phyloP scores from a whole-genome alignment of 1,140 invertebrate species.

The Cotesia typhae region DNA sequence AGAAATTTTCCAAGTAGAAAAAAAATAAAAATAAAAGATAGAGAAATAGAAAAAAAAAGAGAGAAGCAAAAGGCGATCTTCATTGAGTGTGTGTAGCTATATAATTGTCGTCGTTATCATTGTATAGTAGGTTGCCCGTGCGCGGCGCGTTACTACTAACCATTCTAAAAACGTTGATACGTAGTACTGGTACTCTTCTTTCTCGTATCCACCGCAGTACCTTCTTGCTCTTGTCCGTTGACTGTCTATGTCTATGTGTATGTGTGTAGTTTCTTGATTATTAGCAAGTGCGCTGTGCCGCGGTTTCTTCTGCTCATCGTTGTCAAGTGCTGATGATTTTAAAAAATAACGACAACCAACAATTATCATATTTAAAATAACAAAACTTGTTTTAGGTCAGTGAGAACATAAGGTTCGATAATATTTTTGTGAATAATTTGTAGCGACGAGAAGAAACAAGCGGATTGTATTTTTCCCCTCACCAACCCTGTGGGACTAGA shows the following conservation, averaged over 20 bases:
- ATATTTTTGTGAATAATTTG: not conserved
- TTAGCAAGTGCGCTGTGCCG: slow-evolving; percentile 19
- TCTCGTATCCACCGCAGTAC: slow-evolving; percentile 14
- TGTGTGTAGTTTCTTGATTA: slow-evolving; percentile 15
- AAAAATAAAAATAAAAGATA: not conserved
- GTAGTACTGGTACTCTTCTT: not conserved
- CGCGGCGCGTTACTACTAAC: slow-evolving; percentile 43
- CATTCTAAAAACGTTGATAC: slow-evolving; percentile 51
- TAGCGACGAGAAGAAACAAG: slow-evolving; percentile 25
- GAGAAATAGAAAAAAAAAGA: not conserved
- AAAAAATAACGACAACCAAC: slow-evolving; percentile 7
- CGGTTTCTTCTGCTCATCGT: not conserved
- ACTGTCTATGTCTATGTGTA: not conserved
- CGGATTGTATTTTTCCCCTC: slow-evolving; percentile 20
- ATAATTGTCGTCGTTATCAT: slow-evolving; percentile 31
- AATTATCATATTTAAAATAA: no score
- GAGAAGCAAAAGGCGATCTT: not conserved
- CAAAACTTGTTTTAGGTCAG: no score
- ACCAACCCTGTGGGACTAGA: slow-evolving; percentile 21
- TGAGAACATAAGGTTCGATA: not conserved
- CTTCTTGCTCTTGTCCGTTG: slow-evolving; percentile 14
- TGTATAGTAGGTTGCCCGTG: slow-evolving; percentile 36
- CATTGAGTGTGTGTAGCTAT: slow-evolving; percentile 17
- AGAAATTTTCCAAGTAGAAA: not conserved
- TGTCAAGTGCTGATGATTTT: slow-evolving; percentile 1